Evolutionary conservation across 2,888 invertebrate species (phyloP).

Genomic region (Coremacera marginata): DNA sequence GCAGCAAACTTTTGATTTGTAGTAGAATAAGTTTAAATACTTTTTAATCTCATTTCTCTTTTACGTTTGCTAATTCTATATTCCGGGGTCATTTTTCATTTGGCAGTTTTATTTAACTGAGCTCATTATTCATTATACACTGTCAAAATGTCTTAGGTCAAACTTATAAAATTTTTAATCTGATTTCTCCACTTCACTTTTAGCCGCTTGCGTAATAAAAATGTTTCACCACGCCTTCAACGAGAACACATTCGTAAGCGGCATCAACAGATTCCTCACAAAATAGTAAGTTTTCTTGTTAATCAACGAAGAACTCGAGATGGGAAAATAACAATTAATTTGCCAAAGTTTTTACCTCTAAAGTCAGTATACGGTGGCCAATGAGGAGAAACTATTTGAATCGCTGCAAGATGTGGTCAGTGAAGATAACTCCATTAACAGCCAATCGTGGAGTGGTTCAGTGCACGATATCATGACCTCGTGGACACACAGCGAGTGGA

Average conservation of each 20-base stretch:
- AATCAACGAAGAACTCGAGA: slow-evolving; percentile 41
- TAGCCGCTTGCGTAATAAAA: slow-evolving; percentile 62
- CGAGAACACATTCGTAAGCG: slow-evolving; percentile 60
- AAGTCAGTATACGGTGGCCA: slow-evolving; percentile 64
- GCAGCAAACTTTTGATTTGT: too few relatives aligned
- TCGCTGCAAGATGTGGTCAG: slow-evolving; percentile 57
- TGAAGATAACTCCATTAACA: slow-evolving; percentile 48
- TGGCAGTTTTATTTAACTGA: too few relatives aligned
- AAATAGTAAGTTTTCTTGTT: slow-evolving; percentile 63
- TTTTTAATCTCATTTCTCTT: too few relatives aligned
- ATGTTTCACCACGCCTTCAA: slow-evolving; percentile 68
- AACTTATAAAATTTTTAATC: background rate
- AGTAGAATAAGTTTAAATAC: too few relatives aligned
- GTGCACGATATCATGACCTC: slow-evolving; percentile 72
- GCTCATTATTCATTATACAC: too few relatives aligned
- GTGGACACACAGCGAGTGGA: slow-evolving; percentile 76
- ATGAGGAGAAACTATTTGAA: slow-evolving; percentile 62
- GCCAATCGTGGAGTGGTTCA: slow-evolving; percentile 54
- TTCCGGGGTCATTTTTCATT: too few relatives aligned
- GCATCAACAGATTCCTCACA: slow-evolving; percentile 55
- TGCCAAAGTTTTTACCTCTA: slow-evolving; percentile 56
- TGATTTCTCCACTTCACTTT: background rate
- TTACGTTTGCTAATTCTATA: too few relatives aligned
- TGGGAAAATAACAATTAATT: slow-evolving; percentile 62
- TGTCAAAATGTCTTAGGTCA: too few relatives aligned